Conservation (phyloP, 2,797 vertebrate species). For the Xenentodon cancila region DNA sequence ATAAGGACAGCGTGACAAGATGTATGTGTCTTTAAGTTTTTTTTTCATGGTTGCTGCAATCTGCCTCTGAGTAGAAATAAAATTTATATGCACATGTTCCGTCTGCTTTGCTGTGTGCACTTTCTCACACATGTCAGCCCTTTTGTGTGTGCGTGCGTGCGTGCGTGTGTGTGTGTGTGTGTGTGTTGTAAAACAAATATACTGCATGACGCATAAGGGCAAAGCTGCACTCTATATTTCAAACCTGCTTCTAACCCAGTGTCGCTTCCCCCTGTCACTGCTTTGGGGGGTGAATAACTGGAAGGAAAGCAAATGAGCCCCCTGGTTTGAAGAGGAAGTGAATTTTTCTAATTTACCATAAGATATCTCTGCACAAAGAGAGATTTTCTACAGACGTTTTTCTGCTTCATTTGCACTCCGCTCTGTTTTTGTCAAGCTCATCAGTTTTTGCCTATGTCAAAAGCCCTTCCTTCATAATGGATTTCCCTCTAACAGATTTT, state of each 20-base stretch:
- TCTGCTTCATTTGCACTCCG: slow-evolving; percentile 66
- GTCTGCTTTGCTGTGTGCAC: slow-evolving; percentile 4
- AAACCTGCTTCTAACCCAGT: slow-evolving; percentile 14
- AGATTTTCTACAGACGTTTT: slow-evolving; percentile 47
- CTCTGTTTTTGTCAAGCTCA: slow-evolving; percentile 65
- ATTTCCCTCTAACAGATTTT: slow-evolving; percentile 69
- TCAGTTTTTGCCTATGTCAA: slow-evolving; percentile 66
- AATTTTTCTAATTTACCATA: slow-evolving; percentile 65
- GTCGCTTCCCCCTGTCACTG: slow-evolving; percentile 36
- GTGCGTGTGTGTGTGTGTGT: neutral
- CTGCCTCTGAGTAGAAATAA: slow-evolving; percentile 4
- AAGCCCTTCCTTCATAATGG: slow-evolving; percentile 65
- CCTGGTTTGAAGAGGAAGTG: slow-evolving; percentile 43
- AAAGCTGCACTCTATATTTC: slow-evolving; percentile 38
- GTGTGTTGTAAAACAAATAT: slow-evolving; percentile 12
- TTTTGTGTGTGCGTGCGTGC: neutral
- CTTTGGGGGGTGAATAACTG: slow-evolving; percentile 36
- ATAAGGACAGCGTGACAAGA: neutral
- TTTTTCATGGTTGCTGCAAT: neutral
- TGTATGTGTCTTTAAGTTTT: slow-evolving; percentile 4
- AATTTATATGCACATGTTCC: slow-evolving; percentile 1
- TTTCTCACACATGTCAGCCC: neutral
- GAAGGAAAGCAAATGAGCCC: slow-evolving; percentile 31
- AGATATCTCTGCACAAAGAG: slow-evolving; percentile 50
- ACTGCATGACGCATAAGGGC: slow-evolving; percentile 23